Percentiles rank a stretch among this genome's conserved stretches.
Evolutionary conservation across 2,113 vertebrate genomes (phyloP).

Genomic region (Corydoras sp.): DNA sequence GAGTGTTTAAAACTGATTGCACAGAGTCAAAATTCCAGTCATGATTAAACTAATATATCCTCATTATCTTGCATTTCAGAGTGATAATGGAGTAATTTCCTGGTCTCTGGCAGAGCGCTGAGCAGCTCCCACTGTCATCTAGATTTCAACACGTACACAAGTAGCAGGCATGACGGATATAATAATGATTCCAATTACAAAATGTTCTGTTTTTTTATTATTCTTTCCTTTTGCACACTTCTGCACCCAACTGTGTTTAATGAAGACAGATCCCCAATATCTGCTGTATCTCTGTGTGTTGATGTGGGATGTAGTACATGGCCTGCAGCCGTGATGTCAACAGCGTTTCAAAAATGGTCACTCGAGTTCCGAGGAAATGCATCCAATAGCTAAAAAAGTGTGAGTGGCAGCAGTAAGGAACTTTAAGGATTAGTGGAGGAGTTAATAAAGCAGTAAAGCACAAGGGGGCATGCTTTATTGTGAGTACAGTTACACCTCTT

Average conservation of each 20-base stretch:
- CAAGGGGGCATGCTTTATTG: too few species aligned
- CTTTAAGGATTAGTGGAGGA: too few species aligned
- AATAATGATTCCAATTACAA: not conserved
- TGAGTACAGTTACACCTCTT: too few species aligned
- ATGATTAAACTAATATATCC: not conserved
- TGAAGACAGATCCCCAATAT: too few species aligned
- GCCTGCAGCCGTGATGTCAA: too few species aligned
- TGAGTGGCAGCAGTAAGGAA: too few species aligned
- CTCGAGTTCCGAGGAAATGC: too few species aligned
- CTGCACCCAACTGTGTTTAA: not conserved
- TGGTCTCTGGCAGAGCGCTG: not conserved
- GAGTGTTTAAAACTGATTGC: not conserved
- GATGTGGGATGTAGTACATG: too few species aligned
- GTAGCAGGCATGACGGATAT: not conserved
- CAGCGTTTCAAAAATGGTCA: too few species aligned
- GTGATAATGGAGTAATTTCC: not conserved
- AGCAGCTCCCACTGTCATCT: not conserved
- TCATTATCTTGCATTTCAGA: not conserved
- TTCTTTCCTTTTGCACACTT: not conserved
- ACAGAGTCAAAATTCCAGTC: not conserved
- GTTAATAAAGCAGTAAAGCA: too few species aligned
- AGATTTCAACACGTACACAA: not conserved
- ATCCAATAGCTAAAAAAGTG: too few species aligned
- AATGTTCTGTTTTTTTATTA: not conserved
- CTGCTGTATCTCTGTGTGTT: too few species aligned